A percentile compares a stretch with the other conserved stretches of the same genome.
phyloP scores from a whole-genome alignment of 2,113 vertebrate species.

The Ascaphus truei region DNA sequence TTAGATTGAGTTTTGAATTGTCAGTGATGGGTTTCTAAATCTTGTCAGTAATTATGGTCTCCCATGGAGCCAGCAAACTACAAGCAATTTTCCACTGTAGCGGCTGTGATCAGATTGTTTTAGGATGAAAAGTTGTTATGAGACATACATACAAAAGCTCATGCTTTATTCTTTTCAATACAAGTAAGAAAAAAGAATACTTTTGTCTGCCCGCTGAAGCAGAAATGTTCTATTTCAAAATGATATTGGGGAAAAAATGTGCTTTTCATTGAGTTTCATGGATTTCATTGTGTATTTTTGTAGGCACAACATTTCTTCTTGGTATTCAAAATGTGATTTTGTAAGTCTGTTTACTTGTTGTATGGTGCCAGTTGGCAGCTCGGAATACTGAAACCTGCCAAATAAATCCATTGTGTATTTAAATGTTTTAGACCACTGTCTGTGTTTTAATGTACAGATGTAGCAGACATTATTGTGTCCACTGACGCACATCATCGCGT shows the following conservation, averaged over 20 bases:
- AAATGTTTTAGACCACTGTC: too few species aligned
- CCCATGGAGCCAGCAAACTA: constrained; percentile 52
- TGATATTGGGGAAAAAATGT: constrained; percentile 25
- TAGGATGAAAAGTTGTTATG: constrained; percentile 59
- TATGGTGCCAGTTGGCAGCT: not conserved
- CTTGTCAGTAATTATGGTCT: constrained; percentile 54
- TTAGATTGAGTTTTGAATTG: constrained; percentile 52
- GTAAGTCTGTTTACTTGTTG: not conserved
- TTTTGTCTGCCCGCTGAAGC: constrained; percentile 41
- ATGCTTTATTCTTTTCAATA: constrained; percentile 40
- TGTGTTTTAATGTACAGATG: too few species aligned
- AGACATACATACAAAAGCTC: constrained; percentile 46
- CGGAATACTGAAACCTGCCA: not conserved
- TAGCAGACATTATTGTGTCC: too few species aligned
- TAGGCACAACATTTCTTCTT: constrained; percentile 32
- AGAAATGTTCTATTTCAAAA: constrained; percentile 26
- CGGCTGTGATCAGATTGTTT: constrained; percentile 56
- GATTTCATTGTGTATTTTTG: constrained; percentile 4
- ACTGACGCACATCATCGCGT: too few species aligned
- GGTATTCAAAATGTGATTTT: constrained; percentile 15
- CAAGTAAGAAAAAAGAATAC: constrained; percentile 26
- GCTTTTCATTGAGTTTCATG: not conserved
- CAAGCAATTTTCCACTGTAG: constrained; percentile 58
- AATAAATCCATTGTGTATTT: too few species aligned
- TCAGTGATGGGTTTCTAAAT: constrained; percentile 54